These are phyloP conservation scores for Mimas tiliae DNA, from an alignment of 2,888 invertebrate species.

Conservation along the genomic window DNA sequence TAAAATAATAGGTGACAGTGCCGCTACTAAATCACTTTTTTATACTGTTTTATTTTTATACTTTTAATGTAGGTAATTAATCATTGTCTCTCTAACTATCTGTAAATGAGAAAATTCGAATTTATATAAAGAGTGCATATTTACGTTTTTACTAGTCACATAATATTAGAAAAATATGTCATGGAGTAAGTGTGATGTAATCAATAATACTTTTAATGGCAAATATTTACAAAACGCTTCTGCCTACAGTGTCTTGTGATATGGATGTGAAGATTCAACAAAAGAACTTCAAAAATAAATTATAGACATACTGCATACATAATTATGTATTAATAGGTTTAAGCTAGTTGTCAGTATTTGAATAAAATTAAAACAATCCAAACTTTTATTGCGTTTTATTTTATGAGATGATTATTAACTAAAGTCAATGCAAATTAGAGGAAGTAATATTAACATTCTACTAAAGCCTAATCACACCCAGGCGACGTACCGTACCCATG, in stretches of 20 bases:
- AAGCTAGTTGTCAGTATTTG: neutral
- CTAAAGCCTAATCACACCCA: too few relatives aligned
- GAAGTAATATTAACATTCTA: too few relatives aligned
- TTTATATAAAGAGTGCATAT: constrained; percentile 26
- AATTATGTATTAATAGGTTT: neutral
- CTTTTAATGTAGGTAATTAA: constrained; percentile 18
- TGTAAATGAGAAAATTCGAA: constrained; percentile 9
- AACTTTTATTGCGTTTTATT: neutral
- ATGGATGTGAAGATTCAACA: neutral
- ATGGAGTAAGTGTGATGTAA: neutral
- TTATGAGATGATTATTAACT: neutral
- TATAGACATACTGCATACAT: neutral
- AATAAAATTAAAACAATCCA: constrained; percentile 1
- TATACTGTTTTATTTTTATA: constrained; percentile 32
- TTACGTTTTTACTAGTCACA: constrained; percentile 27
- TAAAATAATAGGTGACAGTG: constrained; percentile 32
- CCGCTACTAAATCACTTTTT: constrained; percentile 33
- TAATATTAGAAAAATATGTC: neutral
- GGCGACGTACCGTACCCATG: too few relatives aligned
- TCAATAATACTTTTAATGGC: neutral
- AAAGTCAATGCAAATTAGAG: neutral
- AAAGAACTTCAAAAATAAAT: neutral
- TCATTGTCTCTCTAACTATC: constrained; percentile 15
- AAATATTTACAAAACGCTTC: neutral
- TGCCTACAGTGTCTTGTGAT: constrained; percentile 2